Evolutionary conservation across 2,888 invertebrate species (phyloP).

Genomic region (Plagodis pulveraria): DNA sequence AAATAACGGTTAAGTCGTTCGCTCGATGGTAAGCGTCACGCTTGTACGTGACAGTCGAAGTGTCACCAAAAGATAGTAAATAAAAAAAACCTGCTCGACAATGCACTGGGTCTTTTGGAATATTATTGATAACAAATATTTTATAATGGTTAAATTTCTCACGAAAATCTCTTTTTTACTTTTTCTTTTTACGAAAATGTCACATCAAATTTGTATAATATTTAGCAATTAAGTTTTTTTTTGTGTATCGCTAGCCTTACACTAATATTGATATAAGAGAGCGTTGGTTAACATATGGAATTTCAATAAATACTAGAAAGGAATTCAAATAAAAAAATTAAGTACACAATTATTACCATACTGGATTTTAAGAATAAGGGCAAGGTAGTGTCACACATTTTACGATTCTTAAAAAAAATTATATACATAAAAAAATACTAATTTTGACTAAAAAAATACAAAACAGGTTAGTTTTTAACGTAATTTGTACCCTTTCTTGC

Average conservation of each 20-base stretch:
- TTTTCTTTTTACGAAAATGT: no score
- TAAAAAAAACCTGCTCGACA: no score
- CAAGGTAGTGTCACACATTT: conserved; percentile 37
- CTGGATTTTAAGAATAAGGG: conserved; percentile 30
- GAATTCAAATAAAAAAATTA: conserved; percentile 38
- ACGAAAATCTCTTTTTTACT: no score
- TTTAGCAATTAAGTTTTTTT: no score
- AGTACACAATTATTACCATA: conserved; percentile 36
- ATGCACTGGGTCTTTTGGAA: no score
- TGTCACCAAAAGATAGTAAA: no score
- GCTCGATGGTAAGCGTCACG: no score
- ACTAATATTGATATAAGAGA: conserved; percentile 34
- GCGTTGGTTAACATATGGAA: conserved; percentile 31
- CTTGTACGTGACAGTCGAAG: no score
- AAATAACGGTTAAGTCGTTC: no score
- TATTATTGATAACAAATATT: no score
- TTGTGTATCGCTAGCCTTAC: conserved; percentile 26
- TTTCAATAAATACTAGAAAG: conserved; percentile 23
- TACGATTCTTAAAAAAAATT: conserved; percentile 38
- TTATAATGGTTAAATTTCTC: no score
- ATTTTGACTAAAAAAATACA: conserved; percentile 42
- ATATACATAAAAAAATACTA: conserved; percentile 39
- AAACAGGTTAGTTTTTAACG: conserved; percentile 30
- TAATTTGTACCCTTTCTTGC: conserved; percentile 35
- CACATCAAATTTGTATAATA: no score